Evolutionary conservation across 2,888 invertebrate species (phyloP).

Genomic region (Halictus ligatus): DNA sequence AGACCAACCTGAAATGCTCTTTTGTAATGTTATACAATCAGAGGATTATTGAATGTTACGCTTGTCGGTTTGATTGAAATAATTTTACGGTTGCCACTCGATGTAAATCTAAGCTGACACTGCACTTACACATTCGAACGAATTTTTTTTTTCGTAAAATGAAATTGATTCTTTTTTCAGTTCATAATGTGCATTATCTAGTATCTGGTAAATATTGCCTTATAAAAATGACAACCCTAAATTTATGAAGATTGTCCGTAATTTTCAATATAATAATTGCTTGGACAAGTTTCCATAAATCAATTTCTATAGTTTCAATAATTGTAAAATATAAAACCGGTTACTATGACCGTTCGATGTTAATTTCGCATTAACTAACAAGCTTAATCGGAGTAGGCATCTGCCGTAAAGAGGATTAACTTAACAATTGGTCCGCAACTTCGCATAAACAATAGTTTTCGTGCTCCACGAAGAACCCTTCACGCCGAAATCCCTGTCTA

Average conservation of each 20-base stretch:
- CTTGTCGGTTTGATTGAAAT: neutral
- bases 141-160: neutral
- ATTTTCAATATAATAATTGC: too few species aligned
- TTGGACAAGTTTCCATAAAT: too few species aligned
- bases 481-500: neutral
- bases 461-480: neutral
- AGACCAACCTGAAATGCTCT: neutral
- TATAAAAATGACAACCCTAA: too few species aligned
- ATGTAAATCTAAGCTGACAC: neutral
- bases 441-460: neutral
- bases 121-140: neutral
- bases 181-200: too few species aligned
- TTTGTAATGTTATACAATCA: neutral
- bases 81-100: neutral
- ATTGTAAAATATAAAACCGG: too few species aligned
- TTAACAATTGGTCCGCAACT: neutral
- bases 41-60: neutral
- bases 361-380: too few species aligned
- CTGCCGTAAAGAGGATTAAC: neutral
- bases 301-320: too few species aligned
- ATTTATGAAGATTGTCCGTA: too few species aligned
- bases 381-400: neutral
- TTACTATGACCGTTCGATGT: too few species aligned
- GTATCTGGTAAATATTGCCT: too few species aligned
- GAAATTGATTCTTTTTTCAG: neutral